These are phyloP conservation scores for Elgaria multicarinata DNA, from an alignment of 2,113 vertebrate species.

Conservation along the genomic window DNA sequence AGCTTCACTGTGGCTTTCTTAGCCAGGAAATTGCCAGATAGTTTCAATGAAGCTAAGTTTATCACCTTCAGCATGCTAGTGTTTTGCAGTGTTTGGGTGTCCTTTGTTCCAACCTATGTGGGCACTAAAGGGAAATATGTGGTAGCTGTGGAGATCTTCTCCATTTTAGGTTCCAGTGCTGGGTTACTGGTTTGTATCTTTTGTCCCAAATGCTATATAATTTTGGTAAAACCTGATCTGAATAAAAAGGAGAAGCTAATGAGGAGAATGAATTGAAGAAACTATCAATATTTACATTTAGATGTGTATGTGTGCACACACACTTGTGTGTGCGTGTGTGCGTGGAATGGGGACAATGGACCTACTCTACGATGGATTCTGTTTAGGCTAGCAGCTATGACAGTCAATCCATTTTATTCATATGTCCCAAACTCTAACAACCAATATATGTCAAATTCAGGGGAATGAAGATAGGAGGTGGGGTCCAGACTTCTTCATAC, in stretches of 20 bases:
- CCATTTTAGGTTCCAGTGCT: neutral
- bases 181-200: neutral
- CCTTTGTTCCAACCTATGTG: neutral
- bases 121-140: neutral
- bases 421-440: neutral
- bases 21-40: slow-evolving; percentile 4
- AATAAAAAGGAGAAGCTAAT: neutral
- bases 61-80: neutral
- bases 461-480: neutral
- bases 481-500: too few relatives aligned
- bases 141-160: slow-evolving; percentile 2
- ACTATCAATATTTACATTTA: neutral
- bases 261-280: neutral
- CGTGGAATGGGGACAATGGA: too few relatives aligned
- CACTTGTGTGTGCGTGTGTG: too few relatives aligned
- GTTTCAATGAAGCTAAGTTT: slow-evolving; percentile 10
- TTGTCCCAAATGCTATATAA: neutral
- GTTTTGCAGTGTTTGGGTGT: neutral
- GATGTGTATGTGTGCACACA: too few relatives aligned
- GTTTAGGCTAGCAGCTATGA: neutral
- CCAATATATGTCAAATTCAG: neutral
- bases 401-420: neutral
- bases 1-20: neutral
- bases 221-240: neutral
- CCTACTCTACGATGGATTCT: neutral